Base-by-base conservation (phyloP, 2,797 vertebrate genomes). In the Erethizon dorsatum region DNA sequence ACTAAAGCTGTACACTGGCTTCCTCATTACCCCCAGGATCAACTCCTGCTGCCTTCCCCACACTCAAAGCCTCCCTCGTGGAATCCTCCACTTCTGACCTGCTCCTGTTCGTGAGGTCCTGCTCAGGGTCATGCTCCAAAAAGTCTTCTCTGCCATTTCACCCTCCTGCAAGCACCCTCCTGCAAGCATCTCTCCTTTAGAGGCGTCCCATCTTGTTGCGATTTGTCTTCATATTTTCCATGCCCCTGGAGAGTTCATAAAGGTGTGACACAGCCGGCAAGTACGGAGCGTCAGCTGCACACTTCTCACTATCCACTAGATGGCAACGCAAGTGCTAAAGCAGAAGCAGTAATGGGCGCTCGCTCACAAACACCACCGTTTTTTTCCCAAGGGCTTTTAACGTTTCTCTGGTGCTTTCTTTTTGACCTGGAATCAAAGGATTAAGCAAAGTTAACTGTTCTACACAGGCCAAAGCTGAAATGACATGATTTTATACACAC, bases 251-350 rank as follows among this genome's bases (percentile, higher is more conserved):
- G 52, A 67, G 47, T 65, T 8, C 10, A 5, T 2, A 8, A 67
- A 0, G 11, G 41, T 77, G 52, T 50, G 45, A 8, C 3, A 45
- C 17, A 50, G 28, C 6, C 28, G 15, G 17, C 94, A 93, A 91
- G 59, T 86, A 11, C 0, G 71, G 75, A 5, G 88, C 31, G 6
- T 28, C 26, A 2, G 61, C 52, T 6, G 6, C 63, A 57, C 6
- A 33, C 33, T 26, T 47, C 1, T 5, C 31, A 0, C 41, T 78
- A 54, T 6, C 97, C 96, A 93, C 96, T 88, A 94, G 87, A 89
- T 83, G 95, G 95, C 97, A 96, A 96, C 78, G 91, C 63, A 57
- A 83, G 75, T 3, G 8, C 90, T 17, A 33, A 6, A 33, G 85
- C 31, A 3, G 26, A 0, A 90, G 47, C 54, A 22, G 56, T 77